Evolutionary conservation across 2,113 vertebrate genomes (phyloP), one percentile per base, ranked within the genome.

Genomic region (Cryptomyrus ogoouensis): DNA sequence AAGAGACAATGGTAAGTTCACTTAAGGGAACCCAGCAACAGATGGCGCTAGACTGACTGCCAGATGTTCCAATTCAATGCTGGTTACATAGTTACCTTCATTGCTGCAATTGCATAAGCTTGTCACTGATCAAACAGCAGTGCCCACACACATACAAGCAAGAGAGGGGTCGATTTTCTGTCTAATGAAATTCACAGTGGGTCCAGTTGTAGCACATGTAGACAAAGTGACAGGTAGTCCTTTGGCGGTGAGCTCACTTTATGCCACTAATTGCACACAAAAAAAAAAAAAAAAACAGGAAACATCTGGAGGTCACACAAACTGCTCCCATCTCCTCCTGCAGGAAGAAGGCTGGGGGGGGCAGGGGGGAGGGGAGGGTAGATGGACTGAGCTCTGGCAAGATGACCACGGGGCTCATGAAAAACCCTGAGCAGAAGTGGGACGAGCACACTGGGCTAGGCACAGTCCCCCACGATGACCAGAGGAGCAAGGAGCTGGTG

Each of bases 381-480:
- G 58, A 50, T 42, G 46, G 70, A 87, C 27, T 13, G 90, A 91
- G 31, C 13, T 49, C 27, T 58, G 12, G 53, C 31, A 83, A 62
- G 44, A 10, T 31, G 39, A 88, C 27, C 46, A 56, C n/a, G 35
- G 13, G 74, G 49, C 9, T 31, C n/a, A 53, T 8, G 66, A 3
- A 50, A 0, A 6, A 17, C 88, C 89, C 89, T 83, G 89, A 85
- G 1, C 0, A 70, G 92, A 92, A 88, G 92, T 90, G 91, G 89
- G 83, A 52, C 4, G 3, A 19, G 0, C 2, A 19, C 46, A 44
- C 1, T 88, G 1, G 35, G 94, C 96, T 95, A 97, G 94, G 96
- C 96, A 92, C 96, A 97, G 93, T 99, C 97, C 27, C 97, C 97
- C 91, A 98, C 96, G 35, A 99, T 96, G 91, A 98, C 97, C 52